Evolutionary conservation across 2,797 vertebrate species (phyloP).

Genomic region (Danionella dracula): DNA sequence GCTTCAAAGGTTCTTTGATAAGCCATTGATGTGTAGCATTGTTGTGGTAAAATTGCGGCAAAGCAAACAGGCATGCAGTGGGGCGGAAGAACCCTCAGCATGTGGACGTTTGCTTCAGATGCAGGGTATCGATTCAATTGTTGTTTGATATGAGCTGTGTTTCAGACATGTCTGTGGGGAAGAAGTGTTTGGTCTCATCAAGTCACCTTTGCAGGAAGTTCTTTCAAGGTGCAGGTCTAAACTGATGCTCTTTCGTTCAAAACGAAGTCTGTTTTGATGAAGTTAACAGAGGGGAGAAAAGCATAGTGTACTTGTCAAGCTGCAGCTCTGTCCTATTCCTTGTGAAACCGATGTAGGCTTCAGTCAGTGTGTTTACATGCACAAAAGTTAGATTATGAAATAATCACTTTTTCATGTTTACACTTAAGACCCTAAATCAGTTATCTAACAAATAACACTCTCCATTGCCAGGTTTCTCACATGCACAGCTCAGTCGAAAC

Average conservation of each 20-base stretch:
- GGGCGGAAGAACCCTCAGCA: conserved; percentile 10
- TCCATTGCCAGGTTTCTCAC: no score
- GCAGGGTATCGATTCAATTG: conserved; percentile 11
- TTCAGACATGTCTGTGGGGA: background rate
- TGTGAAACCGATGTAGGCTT: no score
- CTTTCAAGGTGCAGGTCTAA: background rate
- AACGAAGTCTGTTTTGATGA: no score
- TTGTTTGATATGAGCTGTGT: conserved; percentile 21
- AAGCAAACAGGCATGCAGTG: conserved; percentile 15
- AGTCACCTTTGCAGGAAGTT: conserved; percentile 2
- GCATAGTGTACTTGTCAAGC: no score
- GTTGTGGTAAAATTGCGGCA: conserved; percentile 33
- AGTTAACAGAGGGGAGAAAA: no score
- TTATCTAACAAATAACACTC: no score
- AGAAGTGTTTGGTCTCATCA: conserved; percentile 19
- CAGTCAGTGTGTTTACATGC: no score
- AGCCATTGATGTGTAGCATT: conserved; percentile 39
- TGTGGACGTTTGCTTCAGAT: conserved; percentile 27
- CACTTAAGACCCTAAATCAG: no score
- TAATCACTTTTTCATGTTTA: no score
- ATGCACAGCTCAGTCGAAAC: no score
- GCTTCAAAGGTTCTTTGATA: conserved; percentile 43
- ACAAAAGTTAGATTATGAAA: no score
- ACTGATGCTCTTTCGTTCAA: background rate
- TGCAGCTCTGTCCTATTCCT: no score